Conservation (phyloP, 2,888 invertebrate species). For the Drosophila gaucha region DNA sequence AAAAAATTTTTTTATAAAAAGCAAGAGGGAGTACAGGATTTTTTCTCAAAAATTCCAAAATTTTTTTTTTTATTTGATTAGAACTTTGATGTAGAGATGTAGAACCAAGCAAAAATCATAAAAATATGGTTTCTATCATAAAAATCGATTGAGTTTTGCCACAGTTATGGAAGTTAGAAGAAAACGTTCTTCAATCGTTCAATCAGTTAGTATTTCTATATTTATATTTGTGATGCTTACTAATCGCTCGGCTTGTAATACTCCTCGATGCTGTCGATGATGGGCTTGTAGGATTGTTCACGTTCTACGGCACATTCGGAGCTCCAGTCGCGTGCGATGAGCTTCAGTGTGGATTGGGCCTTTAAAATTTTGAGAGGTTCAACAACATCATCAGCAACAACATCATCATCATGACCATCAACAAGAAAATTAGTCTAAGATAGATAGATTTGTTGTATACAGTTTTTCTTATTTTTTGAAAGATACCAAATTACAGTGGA, state of each 20-base stretch:
- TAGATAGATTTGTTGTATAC: conserved; percentile 27
- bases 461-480: conserved; percentile 1
- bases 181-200: too few relatives aligned
- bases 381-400: conserved; percentile 77
- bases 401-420: conserved; percentile 62
- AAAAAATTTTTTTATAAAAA: too few relatives aligned
- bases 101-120: too few relatives aligned
- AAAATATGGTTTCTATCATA: too few relatives aligned
- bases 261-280: conserved; percentile 92
- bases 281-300: conserved; percentile 94
- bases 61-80: too few relatives aligned
- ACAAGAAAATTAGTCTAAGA: conserved; percentile 52
- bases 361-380: conserved; percentile 86
- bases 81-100: too few relatives aligned
- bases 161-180: not conserved
- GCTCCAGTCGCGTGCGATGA: conserved; percentile 99
- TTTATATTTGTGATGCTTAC: conserved; percentile 78
- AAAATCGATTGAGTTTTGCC: too few relatives aligned
- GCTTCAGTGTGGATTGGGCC: conserved; percentile 97
- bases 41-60: too few relatives aligned
- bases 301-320: conserved; percentile 92
- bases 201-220: not conserved
- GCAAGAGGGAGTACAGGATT: too few relatives aligned
- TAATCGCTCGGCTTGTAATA: conserved; percentile 89
- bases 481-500: not conserved